phyloP scores from a whole-genome alignment of 2,888 invertebrate species.

The Pherbina coryleti region DNA sequence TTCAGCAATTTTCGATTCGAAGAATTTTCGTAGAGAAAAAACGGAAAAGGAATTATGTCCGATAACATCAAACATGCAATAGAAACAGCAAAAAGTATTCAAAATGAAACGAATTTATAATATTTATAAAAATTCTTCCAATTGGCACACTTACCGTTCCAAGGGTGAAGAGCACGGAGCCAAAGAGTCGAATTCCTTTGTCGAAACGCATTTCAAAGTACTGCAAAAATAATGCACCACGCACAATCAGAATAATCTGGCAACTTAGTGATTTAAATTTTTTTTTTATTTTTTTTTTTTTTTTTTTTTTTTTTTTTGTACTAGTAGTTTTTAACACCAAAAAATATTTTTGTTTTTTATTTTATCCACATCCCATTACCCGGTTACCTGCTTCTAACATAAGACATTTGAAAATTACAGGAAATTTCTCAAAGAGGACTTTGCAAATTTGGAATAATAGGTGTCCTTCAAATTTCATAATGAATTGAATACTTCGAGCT shows the following conservation, averaged over 20 bases:
- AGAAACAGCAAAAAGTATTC: not conserved
- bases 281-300: not conserved
- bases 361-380: no score
- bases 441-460: no score
- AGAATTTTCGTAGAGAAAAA: not conserved
- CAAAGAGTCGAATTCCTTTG: constrained; percentile 77
- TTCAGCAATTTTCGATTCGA: not conserved
- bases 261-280: not conserved
- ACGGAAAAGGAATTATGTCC: no score
- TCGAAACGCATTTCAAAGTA: constrained; percentile 82
- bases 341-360: no score
- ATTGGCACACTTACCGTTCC: constrained; percentile 74
- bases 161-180: constrained; percentile 78
- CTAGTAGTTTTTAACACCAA: not conserved
- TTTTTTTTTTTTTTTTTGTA: not conserved
- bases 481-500: no score
- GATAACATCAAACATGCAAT: no score
- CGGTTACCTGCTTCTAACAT: no score
- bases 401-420: no score
- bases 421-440: no score
- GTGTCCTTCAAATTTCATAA: no score
- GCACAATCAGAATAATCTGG: constrained; percentile 2
- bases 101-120: constrained; percentile 18
- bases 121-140: not conserved
- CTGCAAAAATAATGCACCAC: constrained; percentile 68